These are phyloP conservation scores for Nasonia longicornis DNA, from an alignment of 1,140 invertebrate genomes.

Conservation along the genomic window DNA sequence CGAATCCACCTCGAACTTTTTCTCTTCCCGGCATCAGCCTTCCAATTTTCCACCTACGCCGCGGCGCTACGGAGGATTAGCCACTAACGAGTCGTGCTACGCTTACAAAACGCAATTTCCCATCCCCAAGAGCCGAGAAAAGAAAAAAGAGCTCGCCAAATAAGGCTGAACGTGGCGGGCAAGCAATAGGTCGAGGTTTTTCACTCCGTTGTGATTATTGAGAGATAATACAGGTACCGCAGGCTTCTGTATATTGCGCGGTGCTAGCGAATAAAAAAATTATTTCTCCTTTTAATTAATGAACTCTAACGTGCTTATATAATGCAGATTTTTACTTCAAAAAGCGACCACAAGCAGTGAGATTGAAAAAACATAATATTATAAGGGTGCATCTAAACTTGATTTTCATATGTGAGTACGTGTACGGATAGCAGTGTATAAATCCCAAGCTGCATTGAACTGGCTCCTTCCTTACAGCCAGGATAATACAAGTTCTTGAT, in stretches of 20 bases:
- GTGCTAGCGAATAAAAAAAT: constrained; percentile 48
- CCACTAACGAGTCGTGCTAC: constrained; percentile 63
- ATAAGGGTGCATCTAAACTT: too few relatives aligned
- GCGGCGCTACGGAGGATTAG: constrained; percentile 57
- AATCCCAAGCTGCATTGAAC: too few relatives aligned
- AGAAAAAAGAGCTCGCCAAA: constrained; percentile 1
- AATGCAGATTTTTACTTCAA: too few relatives aligned
- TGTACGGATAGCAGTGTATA: too few relatives aligned
- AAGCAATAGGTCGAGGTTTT: neutral
- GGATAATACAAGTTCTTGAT: too few relatives aligned
- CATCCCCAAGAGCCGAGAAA: constrained; percentile 14
- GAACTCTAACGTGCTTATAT: too few relatives aligned
- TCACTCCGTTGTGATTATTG: neutral
- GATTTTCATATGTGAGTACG: too few relatives aligned
- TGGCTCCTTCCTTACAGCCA: too few relatives aligned
- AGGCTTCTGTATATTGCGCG: constrained; percentile 18
- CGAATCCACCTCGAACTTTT: neutral
- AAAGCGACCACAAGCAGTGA: too few relatives aligned
- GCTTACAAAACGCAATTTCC: constrained; percentile 61
- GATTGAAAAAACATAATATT: too few relatives aligned
- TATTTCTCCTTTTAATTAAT: too few relatives aligned
- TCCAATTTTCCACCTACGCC: constrained; percentile 37
- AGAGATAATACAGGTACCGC: neutral
- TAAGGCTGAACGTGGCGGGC: neutral
- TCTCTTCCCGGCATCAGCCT: neutral